phyloP scores from a whole-genome alignment of 2,888 invertebrate genomes.

The Dryocosmus kuriphilus region DNA sequence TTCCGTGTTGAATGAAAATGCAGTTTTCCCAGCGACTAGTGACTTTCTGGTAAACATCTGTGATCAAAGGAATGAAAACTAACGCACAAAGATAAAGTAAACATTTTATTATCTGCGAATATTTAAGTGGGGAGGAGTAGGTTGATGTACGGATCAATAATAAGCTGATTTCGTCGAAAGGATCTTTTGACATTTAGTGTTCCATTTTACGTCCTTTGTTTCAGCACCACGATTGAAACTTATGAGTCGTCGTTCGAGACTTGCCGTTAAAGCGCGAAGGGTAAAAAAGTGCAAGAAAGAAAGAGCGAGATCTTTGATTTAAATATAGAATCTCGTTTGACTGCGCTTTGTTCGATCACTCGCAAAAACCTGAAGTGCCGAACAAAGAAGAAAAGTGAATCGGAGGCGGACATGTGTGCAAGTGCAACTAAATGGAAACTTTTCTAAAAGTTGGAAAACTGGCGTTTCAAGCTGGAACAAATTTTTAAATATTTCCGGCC shows the following conservation, averaged over 20 bases:
- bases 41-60: conserved; percentile 8
- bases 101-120: conserved; percentile 28
- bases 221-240: conserved; percentile 29
- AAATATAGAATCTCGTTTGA: conserved; percentile 67
- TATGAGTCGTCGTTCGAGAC: conserved; percentile 14
- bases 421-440: not conserved
- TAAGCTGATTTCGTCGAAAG: conserved; percentile 31
- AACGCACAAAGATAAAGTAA: conserved; percentile 6
- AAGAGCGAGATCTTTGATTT: conserved; percentile 61
- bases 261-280: conserved; percentile 1
- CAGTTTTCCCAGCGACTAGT: conserved; percentile 14
- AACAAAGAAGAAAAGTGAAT: conserved; percentile 49
- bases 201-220: conserved; percentile 28
- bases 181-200: conserved; percentile 30
- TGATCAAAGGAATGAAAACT: conserved; percentile 27
- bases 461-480: not conserved
- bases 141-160: conserved; percentile 33
- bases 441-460: not conserved
- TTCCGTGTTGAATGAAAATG: conserved; percentile 31
- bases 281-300: conserved; percentile 4
- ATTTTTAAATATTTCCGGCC: not conserved
- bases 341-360: conserved; percentile 66
- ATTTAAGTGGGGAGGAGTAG: not conserved
- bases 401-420: conserved; percentile 4
- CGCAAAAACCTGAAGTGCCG: conserved; percentile 47